Conservation (phyloP, 2,113 vertebrate genomes). For the Rhinopithecus roxellana region DNA sequence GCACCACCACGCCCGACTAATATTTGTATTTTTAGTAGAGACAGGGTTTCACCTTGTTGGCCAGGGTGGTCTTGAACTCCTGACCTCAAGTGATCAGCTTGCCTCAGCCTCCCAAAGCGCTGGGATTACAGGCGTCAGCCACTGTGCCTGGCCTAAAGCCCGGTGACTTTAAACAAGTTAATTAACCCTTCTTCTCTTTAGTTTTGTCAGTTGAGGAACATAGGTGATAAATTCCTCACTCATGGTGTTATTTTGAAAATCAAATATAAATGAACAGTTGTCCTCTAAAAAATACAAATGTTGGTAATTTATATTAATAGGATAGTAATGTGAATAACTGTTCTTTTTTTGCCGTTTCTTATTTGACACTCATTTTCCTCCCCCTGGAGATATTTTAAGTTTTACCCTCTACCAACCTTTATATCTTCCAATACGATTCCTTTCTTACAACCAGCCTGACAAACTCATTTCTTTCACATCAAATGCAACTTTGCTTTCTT, state of each 20-base stretch:
- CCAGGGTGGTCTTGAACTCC: no score
- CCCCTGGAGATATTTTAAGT: slow-evolving; percentile 1
- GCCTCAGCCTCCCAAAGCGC: no score
- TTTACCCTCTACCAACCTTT: background rate
- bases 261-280: background rate
- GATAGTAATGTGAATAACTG: background rate
- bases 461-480: background rate
- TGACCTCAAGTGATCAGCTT: no score
- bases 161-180: background rate
- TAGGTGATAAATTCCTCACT: background rate
- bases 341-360: background rate
- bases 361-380: background rate
- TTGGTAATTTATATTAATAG: background rate
- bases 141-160: no score
- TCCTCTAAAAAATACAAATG: background rate
- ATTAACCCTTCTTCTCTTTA: background rate
- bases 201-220: slow-evolving; percentile 2
- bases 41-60: no score
- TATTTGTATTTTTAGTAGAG: no score
- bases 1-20: no score
- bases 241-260: background rate
- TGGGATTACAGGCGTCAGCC: no score
- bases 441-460: background rate
- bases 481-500: slow-evolving; percentile 23
- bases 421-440: background rate